Base-by-base conservation (phyloP, 2,797 vertebrate species). In the Podarcis siculus region DNA sequence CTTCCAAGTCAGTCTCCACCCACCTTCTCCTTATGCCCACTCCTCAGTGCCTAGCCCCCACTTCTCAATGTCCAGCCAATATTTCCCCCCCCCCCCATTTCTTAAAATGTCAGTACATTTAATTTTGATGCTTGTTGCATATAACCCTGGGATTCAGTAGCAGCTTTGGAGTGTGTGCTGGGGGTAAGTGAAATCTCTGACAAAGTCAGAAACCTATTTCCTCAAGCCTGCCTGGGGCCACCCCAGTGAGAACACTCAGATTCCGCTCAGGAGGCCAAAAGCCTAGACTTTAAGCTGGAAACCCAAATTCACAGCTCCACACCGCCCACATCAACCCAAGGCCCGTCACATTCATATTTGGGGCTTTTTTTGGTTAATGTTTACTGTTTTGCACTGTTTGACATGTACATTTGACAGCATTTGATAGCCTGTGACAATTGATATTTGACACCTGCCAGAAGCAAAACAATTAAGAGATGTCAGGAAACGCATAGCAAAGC, bases 381-480 rank as follows among this genome's bases (percentile, higher is more conserved):
- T 72, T 78, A 78, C 35, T 58, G 37, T n/a, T 83, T 88, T 66
- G 55, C 37, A 71, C 5, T n/a, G 15, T 45, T 84, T 79, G 45
- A 79, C 27, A 73, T 21, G 19, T 21, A 55, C 55, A 73, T 85
- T 45, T 85, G 69, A 75, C 83, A 89, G 58, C 55, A 27, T 30
- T 35, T 72, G 30, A 45, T 30, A 61, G 3, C 69, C 27, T 88
- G 42, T 13, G 35, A 83, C 61, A 79, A 78, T 78, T 69, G 17
- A 71, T 83, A 61, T 71, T 82, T 79, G 32, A 83, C 61, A 64
- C 66, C 64, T 78, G 64, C 66, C 82, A 83, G 21, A 13, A 78
- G 17, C 39, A 69, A 67, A 78, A 83, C 73, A 83, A 25, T 79
- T 83, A 77, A 55, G 27, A 77, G 49, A 67, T 78, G 27, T 10